Evolutionary conservation across 2,888 invertebrate genomes (phyloP), one percentile per base, ranked within the genome.

Genomic region (Epirrita christyi): DNA sequence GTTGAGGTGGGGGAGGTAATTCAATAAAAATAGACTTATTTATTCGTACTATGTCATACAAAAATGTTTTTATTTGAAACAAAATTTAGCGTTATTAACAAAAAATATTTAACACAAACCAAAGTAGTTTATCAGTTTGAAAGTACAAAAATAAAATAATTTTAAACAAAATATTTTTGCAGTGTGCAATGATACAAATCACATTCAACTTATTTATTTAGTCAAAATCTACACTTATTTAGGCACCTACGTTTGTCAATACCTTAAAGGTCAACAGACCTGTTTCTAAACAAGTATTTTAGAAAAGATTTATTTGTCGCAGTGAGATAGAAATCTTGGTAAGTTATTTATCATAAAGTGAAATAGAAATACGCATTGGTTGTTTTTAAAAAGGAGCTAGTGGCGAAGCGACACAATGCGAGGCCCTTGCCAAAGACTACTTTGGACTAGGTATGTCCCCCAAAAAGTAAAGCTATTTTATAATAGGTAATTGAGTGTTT

Each of bases 101-200:
- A 77, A 80, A 68, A 78, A 75, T 73, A 76, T 73, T 76, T 76
- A 77, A 76, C 76, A 80, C 73, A 79, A 78, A 76, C 68, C 64
- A 69, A 78, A 75, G 63, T 68, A 70, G 63, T 68, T 67, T 70
- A 81, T 81, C 72, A 68, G 70, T 73, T 76, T 70, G 73, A 72
- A 81, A 77, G 80, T 89, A 91, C 77, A 90, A 91, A 89, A 90
- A 90, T 90, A 88, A 82, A 81, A 80, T 80, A 78, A 72, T 75
- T 69, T 71, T 67, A 84, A 86, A 85, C 78, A 83, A 83, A 78
- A 81, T 65, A 63, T 43, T 79, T 83, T 80, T 81, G 85, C 81
- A 83, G 61, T 64, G 68, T 72, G 72, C 73, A 79, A 76, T 74
- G 76, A 70, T 71, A 70, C 73, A 71, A 81, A 81, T 82, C 81